Evolutionary conservation across 53 echinoderm and acorn worm genomes (phyloP).

Genomic region (Echinarachnius parma): DNA sequence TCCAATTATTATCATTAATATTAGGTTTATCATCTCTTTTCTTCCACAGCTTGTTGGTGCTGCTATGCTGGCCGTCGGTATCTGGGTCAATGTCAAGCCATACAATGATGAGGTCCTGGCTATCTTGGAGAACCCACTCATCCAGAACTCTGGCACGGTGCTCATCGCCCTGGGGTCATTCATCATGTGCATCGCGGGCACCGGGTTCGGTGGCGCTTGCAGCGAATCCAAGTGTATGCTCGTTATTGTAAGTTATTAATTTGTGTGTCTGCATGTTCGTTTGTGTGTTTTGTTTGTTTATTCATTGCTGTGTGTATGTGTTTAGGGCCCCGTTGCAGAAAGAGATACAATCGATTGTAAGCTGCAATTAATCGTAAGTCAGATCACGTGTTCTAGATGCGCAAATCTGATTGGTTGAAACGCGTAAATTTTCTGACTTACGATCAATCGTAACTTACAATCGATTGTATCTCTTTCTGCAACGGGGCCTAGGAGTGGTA

Average conservation of each 20-base stretch:
- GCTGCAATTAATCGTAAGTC: too few species aligned
- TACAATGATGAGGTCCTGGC: slow-evolving; percentile 71
- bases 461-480: too few species aligned
- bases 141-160: slow-evolving; percentile 66
- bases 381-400: too few species aligned
- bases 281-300: background rate
- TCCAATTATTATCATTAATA: background rate
- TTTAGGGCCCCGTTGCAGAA: too few species aligned
- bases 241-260: slow-evolving; percentile 62
- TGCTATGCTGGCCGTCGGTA: slow-evolving; percentile 72
- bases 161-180: slow-evolving; percentile 76
- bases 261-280: background rate
- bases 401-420: too few species aligned
- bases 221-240: slow-evolving; percentile 72
- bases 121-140: slow-evolving; percentile 69
- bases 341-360: too few species aligned
- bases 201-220: slow-evolving; percentile 78
- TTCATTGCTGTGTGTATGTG: too few species aligned
- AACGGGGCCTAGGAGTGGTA: too few species aligned
- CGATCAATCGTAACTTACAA: too few species aligned
- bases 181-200: slow-evolving; percentile 61
- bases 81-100: slow-evolving; percentile 66
- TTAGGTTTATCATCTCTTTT: background rate
- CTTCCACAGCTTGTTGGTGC: slow-evolving; percentile 65
- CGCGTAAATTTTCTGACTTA: too few species aligned